Conservation (phyloP, 2,797 vertebrate genomes). For the Fratercula arctica region DNA sequence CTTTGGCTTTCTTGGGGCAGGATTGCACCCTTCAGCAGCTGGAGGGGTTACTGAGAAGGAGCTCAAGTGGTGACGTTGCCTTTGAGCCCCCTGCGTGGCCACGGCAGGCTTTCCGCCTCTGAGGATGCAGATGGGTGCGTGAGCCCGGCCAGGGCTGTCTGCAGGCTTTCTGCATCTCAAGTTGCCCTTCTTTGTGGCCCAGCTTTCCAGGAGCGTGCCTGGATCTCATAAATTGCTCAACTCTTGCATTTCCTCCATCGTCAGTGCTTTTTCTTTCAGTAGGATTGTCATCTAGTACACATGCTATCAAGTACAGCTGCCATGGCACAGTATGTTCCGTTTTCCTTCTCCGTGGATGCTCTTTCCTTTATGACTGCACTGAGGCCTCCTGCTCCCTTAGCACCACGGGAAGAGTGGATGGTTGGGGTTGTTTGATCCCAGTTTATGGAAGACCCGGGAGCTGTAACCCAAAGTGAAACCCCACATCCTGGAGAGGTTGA, state of each 20-base stretch:
- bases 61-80: background rate
- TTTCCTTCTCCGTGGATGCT: background rate
- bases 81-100: background rate
- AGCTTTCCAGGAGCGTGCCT: background rate
- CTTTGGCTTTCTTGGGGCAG: background rate
- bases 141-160: background rate
- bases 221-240: background rate
- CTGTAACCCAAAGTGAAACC: background rate
- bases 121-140: background rate
- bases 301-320: fast-evolving
- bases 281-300: background rate
- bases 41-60: too few species aligned
- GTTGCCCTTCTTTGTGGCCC: background rate
- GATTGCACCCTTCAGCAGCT: background rate
- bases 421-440: background rate
- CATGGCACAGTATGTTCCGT: too few species aligned
- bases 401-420: background rate
- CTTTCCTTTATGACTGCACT: background rate
- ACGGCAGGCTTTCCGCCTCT: background rate
- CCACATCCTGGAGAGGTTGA: background rate
- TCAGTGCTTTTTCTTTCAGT: background rate
- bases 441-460: background rate
- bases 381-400: background rate
- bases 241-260: background rate
- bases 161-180: background rate